Conservation (phyloP, 2,888 invertebrate species). For the Ptilodon capucinus region DNA sequence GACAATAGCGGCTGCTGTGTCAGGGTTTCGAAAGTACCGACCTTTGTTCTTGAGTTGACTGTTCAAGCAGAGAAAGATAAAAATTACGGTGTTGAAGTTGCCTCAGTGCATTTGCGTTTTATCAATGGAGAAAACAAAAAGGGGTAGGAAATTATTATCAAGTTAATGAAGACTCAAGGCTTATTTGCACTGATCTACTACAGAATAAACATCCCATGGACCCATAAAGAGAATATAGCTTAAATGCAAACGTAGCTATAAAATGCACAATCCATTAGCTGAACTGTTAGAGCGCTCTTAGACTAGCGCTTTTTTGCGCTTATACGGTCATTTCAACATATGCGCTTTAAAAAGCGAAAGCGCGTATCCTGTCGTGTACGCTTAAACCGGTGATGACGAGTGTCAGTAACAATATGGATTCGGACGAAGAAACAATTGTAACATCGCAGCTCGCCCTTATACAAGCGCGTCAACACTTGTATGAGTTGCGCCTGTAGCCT, state of each 20-base stretch:
- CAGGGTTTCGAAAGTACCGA: slow-evolving; percentile 59
- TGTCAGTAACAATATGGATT: too few species aligned
- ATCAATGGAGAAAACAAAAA: slow-evolving; percentile 78
- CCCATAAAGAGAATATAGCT: slow-evolving; percentile 25
- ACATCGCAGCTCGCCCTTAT: too few species aligned
- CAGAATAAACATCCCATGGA: slow-evolving; percentile 5
- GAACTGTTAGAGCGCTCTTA: too few species aligned
- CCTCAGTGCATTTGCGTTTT: slow-evolving; percentile 71
- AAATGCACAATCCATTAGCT: slow-evolving; percentile 61
- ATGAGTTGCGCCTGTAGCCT: too few species aligned
- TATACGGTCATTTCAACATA: too few species aligned
- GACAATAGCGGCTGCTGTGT: slow-evolving; percentile 23
- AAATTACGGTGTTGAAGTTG: slow-evolving; percentile 73
- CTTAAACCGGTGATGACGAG: too few species aligned
- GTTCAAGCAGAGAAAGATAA: slow-evolving; percentile 71
- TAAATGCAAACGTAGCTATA: slow-evolving; percentile 27
- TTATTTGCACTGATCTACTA: neutral
- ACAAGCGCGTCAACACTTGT: too few species aligned
- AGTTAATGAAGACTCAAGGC: too few species aligned
- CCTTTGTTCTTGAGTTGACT: slow-evolving; percentile 63
- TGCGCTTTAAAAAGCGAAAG: too few species aligned
- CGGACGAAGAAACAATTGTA: too few species aligned
- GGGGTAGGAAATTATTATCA: slow-evolving; percentile 8
- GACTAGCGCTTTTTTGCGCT: too few species aligned
- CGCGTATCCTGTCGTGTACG: too few species aligned